Evolutionary conservation across 1,140 invertebrate species (phyloP), one percentile per base, ranked within the genome.

Genomic region (Pinna nobilis): DNA sequence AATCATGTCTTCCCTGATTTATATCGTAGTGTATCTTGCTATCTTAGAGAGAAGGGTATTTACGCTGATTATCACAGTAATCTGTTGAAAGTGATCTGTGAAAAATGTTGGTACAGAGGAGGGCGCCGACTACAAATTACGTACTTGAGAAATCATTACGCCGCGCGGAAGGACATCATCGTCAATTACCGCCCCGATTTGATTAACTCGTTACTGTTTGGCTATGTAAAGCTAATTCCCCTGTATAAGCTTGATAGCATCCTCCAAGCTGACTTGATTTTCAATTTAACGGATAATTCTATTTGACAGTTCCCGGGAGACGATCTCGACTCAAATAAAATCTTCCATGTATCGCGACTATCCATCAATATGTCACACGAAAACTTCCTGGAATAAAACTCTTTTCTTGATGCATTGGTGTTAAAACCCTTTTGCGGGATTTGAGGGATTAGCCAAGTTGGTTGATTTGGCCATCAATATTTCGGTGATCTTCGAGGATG

Each of bases 211-310:
- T 61, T 35, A 35, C 35, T n/a, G 39, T 39, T 30, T 25, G 32
- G 37, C 57, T n/a, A 20, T n/a, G 23, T 4, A 13, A 23, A n/a
- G 13, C 57, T 61, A 61, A 61, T 61, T n/a, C 57, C 57, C 39
- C 57, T 37, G 23, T n/a, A 35, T 61, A 39, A 39, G 57, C 57
- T 61, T 39, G 32, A 61, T 61, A 39, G 18, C 25, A 9, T 13
- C 9, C 9, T 6, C 2, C 30, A 23, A 35, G 33, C 57, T 61
- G 57, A 61, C 57, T 61, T 61, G 57, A 61, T 61, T 61, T 61
- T 35, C 57, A 61, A 61, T 61, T 35, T 61, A 35, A 61, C 57
- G 57, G 57, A 61, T 61, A 61, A 61, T 61, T 30, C 37, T 61
- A 23, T n/a, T 30, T 37, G 57, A 35, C 30, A 35, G 30, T 37